Evolutionary conservation across 2,113 vertebrate genomes (phyloP).

Genomic region (Microtus pennsylvanicus): DNA sequence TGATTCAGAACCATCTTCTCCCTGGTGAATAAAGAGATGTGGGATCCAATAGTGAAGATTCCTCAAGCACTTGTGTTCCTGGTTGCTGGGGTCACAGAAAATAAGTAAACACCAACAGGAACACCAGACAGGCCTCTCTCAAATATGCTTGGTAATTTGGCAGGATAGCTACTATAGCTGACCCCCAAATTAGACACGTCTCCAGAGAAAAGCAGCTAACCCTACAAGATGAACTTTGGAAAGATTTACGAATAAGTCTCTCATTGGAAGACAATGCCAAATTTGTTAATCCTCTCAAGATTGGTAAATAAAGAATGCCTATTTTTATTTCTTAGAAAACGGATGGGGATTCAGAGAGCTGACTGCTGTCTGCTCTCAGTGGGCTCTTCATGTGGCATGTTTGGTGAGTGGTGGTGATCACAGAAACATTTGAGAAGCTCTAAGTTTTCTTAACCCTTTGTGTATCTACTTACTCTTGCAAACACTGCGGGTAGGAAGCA

Average conservation of each 20-base stretch:
- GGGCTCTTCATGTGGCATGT: constrained; percentile 17
- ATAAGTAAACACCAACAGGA: background rate
- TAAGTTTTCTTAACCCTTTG: background rate
- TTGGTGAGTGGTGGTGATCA: background rate
- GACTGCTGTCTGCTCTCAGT: background rate
- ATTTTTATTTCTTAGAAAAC: constrained; percentile 32
- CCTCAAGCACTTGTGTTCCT: background rate
- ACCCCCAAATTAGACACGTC: background rate
- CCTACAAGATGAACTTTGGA: background rate
- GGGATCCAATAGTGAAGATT: background rate
- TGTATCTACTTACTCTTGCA: background rate
- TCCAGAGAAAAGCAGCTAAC: constrained; percentile 15
- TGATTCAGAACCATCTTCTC: background rate
- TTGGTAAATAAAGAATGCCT: constrained; percentile 33
- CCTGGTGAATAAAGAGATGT: background rate
- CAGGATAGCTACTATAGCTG: background rate
- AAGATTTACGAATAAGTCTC: constrained; percentile 7
- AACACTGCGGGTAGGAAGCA: constrained; percentile 30
- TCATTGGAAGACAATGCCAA: background rate
- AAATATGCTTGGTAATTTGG: constrained; percentile 5
- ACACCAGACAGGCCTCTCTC: background rate
- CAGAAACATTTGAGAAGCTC: background rate
- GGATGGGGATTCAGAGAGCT: background rate
- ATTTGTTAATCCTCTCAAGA: constrained; percentile 47
- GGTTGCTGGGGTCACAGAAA: background rate